Base-by-base conservation (phyloP, 2,888 invertebrate genomes). In the Cryptus viduatorius region DNA sequence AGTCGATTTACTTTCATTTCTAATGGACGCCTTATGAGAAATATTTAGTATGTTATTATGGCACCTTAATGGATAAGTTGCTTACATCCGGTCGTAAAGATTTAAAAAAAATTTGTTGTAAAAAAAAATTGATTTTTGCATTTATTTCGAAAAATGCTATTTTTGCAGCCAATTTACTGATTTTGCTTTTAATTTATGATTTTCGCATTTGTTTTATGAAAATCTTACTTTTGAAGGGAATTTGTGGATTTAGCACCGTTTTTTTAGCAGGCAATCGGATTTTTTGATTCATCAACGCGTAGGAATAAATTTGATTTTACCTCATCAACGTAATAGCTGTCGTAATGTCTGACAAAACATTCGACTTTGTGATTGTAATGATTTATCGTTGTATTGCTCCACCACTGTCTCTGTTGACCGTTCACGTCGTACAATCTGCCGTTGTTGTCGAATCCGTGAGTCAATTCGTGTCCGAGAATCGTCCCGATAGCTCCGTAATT, bases 371-470 rank as follows among this genome's bases (percentile, higher is more conserved):
- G 95, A 72, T 96, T 95, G 92, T 98, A 99, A 24, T 96, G 96
- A 14, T 94, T 94, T 67, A 97, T 96, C 0, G 98, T 98, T 61
- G 94, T 94, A 88, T 97, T 96, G 1, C 96, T 96, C 98, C 98
- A 98, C 98, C 98, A 98, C 84, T 97, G 97, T n/a, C 96, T 94
- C 89, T 97, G 94, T 93, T 98, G 98, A 12, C 98, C 98, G 87
- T 96, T 95, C 90, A 96, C 96, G 92, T 98, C 98, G 90, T 97
- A 98, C 90, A 97, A 96, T 69, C 98, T 95, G 14, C 98, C 98
- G 92, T 92, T 94, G 88, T 95, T 95, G 86, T 95, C 95, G 88
- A 95, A 95, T 3, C 95, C 95, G 87, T 95, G 95, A 0, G 95
- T 95, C 83, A 95, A 90, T 89, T 95, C 98, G 90, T 98, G 98